Evolutionary conservation across 2,888 invertebrate genomes (phyloP).

Genomic region (Macropis europaea): DNA sequence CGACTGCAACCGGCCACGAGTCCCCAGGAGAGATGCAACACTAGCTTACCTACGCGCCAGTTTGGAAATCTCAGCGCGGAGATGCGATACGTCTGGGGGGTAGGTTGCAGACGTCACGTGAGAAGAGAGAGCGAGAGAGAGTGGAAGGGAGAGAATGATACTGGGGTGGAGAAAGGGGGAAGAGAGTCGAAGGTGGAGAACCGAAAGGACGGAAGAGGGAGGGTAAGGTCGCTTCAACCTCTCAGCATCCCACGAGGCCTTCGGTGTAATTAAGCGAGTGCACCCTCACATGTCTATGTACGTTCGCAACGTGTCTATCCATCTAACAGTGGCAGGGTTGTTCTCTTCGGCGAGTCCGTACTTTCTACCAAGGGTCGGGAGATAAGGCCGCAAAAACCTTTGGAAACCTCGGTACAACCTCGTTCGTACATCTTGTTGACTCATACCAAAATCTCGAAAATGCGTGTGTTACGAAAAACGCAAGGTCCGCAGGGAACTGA

Average conservation of each 20-base stretch:
- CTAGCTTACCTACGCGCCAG: slow-evolving; percentile 66
- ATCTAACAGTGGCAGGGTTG: slow-evolving; percentile 73
- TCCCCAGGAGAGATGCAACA: slow-evolving; percentile 68
- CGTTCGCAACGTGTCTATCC: slow-evolving; percentile 76
- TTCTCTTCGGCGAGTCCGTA: slow-evolving; percentile 56
- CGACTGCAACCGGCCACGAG: slow-evolving; percentile 67
- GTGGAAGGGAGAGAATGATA: slow-evolving; percentile 33
- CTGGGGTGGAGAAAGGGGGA: slow-evolving; percentile 29
- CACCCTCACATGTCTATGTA: slow-evolving; percentile 79
- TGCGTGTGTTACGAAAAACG: slow-evolving; percentile 31
- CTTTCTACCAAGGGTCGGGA: slow-evolving; percentile 57
- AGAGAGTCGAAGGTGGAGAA: slow-evolving; percentile 46
- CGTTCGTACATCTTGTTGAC: slow-evolving; percentile 50
- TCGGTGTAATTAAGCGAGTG: slow-evolving; percentile 80
- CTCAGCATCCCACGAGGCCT: slow-evolving; percentile 77
- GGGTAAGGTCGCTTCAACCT: slow-evolving; percentile 76
- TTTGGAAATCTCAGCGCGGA: slow-evolving; percentile 74
- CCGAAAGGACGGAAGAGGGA: slow-evolving; percentile 59
- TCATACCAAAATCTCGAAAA: slow-evolving; percentile 42
- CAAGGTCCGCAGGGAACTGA: slow-evolving; percentile 35
- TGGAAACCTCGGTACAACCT: slow-evolving; percentile 62
- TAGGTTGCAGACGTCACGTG: slow-evolving; percentile 64
- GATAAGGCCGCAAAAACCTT: slow-evolving; percentile 72
- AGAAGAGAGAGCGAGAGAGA: slow-evolving; percentile 36
- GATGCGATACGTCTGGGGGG: slow-evolving; percentile 69